These are phyloP conservation scores for Hirtodrosophila trivittata DNA, from an alignment of 2,888 invertebrate species.

Conservation along the genomic window DNA sequence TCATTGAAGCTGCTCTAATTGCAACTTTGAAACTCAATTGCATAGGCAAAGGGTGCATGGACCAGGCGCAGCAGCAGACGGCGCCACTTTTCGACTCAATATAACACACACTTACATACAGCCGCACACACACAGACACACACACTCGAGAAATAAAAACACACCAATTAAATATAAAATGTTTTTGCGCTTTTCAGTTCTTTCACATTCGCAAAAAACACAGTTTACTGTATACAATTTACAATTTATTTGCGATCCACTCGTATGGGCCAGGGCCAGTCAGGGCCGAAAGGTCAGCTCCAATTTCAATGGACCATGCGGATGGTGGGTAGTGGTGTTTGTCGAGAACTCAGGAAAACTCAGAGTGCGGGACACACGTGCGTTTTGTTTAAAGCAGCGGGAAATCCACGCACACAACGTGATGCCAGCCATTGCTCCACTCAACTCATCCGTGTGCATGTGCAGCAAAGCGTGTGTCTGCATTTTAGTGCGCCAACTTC, in stretches of 20 bases:
- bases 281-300: slow-evolving; percentile 58
- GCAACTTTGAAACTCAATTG: slow-evolving; percentile 77
- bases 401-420: slow-evolving; percentile 47
- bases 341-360: not conserved
- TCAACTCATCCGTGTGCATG: slow-evolving; percentile 20
- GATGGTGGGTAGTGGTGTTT: slow-evolving; percentile 7
- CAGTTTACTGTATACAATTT: slow-evolving; percentile 47
- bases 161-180: slow-evolving; percentile 69
- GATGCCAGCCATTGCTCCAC: slow-evolving; percentile 40
- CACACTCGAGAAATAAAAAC: slow-evolving; percentile 3
- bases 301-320: not conserved
- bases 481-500: slow-evolving; percentile 66
- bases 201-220: slow-evolving; percentile 24
- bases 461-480: slow-evolving; percentile 52
- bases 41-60: slow-evolving; percentile 39
- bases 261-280: slow-evolving; percentile 14
- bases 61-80: slow-evolving; percentile 10
- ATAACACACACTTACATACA: slow-evolving; percentile 10
- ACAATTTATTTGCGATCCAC: slow-evolving; percentile 45
- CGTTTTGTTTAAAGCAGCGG: slow-evolving; percentile 58
- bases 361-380: slow-evolving; percentile 55
- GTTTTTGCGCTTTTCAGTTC: slow-evolving; percentile 68
- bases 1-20: slow-evolving; percentile 72
- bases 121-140: slow-evolving; percentile 9
- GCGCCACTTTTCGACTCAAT: slow-evolving; percentile 35